Evolutionary conservation across 1,140 invertebrate species (phyloP).

Genomic region (Geopemphigus sp.): DNA sequence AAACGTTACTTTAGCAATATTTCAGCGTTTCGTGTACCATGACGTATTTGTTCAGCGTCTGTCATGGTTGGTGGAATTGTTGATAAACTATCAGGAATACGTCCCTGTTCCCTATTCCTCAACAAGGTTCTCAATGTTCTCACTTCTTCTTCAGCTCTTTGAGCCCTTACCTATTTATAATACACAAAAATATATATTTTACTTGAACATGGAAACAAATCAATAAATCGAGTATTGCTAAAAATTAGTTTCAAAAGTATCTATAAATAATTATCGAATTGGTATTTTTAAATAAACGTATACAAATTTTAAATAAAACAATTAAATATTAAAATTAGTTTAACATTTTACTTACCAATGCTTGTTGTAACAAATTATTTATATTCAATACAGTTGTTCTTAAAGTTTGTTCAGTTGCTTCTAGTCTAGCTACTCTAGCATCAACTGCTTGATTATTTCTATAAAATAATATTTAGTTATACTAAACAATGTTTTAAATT

Average conservation of each 20-base stretch:
- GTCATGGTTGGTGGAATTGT: conserved; percentile 15
- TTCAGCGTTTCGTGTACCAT: conserved; percentile 30
- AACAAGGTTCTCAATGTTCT: conserved; percentile 21
- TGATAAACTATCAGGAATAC: neutral
- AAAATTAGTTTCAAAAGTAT: too few species aligned
- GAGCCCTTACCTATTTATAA: conserved; percentile 34
- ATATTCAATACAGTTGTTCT: conserved; percentile 45
- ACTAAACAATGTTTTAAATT: neutral
- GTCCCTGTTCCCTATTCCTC: conserved; percentile 20
- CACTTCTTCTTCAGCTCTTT: conserved; percentile 43
- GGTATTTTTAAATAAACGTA: too few species aligned
- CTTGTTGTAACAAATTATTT: conserved; percentile 45
- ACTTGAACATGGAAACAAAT: too few species aligned
- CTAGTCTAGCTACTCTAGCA: conserved; percentile 21
- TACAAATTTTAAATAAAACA: too few species aligned
- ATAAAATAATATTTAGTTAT: conserved; percentile 13
- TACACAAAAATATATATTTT: neutral
- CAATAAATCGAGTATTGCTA: too few species aligned
- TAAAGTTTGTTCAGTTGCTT: conserved; percentile 43
- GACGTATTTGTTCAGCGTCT: conserved; percentile 29
- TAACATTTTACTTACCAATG: conserved; percentile 7
- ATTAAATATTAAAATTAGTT: neutral
- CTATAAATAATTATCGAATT: too few species aligned
- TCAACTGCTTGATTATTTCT: conserved; percentile 38
- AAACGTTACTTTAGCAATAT: conserved; percentile 25